Conservation (phyloP, 2,797 vertebrate species). For the Yasuhikotakia modesta region DNA sequence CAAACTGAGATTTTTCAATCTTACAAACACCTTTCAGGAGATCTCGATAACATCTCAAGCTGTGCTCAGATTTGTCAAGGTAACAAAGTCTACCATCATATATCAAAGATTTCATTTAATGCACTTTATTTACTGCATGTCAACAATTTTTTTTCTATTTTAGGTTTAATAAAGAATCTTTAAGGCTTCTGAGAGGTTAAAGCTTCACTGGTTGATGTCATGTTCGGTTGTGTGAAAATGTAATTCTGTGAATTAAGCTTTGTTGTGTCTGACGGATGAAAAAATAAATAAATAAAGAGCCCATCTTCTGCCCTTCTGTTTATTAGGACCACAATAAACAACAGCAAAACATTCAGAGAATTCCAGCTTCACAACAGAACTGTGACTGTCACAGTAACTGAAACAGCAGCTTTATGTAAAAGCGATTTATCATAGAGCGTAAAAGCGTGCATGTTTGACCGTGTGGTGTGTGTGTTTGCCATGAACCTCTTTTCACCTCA, state of each 20-base stretch:
- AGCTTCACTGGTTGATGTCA: too few relatives aligned
- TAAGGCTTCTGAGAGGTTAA: too few relatives aligned
- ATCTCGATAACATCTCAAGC: neutral
- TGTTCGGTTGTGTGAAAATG: too few relatives aligned
- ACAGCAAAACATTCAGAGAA: neutral
- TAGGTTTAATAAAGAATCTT: neutral
- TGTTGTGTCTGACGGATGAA: neutral
- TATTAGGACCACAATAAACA: neutral
- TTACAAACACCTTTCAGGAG: too few relatives aligned
- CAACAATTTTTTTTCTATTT: neutral
- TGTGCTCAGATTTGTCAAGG: neutral
- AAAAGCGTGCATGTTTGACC: neutral
- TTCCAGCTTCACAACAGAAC: neutral
- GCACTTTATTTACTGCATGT: neutral
- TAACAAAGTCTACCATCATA: too few relatives aligned
- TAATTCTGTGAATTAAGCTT: neutral
- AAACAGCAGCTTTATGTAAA: constrained; percentile 5
- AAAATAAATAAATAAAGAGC: neutral
- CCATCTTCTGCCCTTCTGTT: neutral
- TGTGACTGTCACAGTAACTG: neutral
- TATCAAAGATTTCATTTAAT: neutral
- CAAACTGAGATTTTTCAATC: too few relatives aligned
- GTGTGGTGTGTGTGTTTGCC: constrained; percentile 28
- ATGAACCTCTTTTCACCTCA: constrained; percentile 31
- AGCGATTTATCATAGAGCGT: neutral